Base-by-base conservation (phyloP, 1,140 invertebrate species). In the Camponotus pennsylvanicus region DNA sequence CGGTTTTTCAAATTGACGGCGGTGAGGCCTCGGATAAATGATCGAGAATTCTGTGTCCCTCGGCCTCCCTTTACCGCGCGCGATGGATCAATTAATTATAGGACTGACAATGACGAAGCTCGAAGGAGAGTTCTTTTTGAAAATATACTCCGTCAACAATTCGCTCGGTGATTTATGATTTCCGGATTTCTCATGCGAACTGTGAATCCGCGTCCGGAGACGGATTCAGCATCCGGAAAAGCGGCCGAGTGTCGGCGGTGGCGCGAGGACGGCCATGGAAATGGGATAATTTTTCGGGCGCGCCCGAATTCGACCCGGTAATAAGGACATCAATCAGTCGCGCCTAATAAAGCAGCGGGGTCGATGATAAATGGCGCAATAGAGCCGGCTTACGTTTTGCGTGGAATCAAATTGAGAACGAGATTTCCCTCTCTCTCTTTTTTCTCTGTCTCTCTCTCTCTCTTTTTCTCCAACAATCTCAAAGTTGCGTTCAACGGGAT, bases 21-120 rank as follows among this genome's bases (percentile, higher is more conserved):
- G n/a, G 34, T 37, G 34, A 5, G 61, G 57, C 13, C 13, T 71
- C 27, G 69, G n/a, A 45, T 83, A 83, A 83, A 83, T 83, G 79
- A 83, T 83, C 42, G 79, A 75, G 55, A 83, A 37, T 63, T 42
- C 45, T 55, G 13, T 18, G 55, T 18, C 34, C 7, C 49, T 80
- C 59, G 34, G 52, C 15, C 52, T 73, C 69, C 67, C 45, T 63
- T 85, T 85, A 78, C n/a, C 27, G 73, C 45, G 49, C 18, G 45
- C 75, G 73, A 85, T 85, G 45, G 63, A 85, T 85, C 82, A 85
- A 85, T 85, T 85, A 85, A 85, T 85, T 85, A 85, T 85, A 85
- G 21, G 49, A 78, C 79, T 83, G 79, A 83, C 79, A 83, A 83
- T 83, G 79, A 83, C 40, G 55, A n/a, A 83, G 79, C 37, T 69